Evolutionary conservation across 2,888 invertebrate species (phyloP), one percentile per base, ranked within the genome.

Genomic region (Leptinotarsa peninsularis): DNA sequence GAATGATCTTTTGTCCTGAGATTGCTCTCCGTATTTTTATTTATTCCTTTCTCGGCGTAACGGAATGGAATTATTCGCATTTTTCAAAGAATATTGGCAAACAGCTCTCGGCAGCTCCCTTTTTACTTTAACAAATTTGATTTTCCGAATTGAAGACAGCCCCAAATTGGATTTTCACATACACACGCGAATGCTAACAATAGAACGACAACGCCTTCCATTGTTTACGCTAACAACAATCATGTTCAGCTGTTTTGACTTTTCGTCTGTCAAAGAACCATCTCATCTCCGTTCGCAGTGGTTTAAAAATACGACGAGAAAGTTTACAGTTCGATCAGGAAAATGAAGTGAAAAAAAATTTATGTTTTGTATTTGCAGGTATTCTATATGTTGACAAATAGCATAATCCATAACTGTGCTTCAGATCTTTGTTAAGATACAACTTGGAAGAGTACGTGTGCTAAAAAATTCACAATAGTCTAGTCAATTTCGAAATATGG

Each of bases 91-190:
- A 70, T 49, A 70, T 70, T 70, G 70, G 49, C 58, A 23, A 70
- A 60, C n/a, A 49, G 33, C 60, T 60, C 43, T 49, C 56, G 49
- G 70, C 23, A 49, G 58, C 21, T 58, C 21, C 56, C 58, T 70
- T 49, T 70, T 49, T 58, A 33, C 58, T 58, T 60, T 43, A 58
- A 58, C 68, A 68, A 73, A 73, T 73, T 73, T 60, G 33, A 73
- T 73, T 73, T 67, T 67, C 33, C 67, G 67, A 68, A 73, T 72
- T 72, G 67, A 73, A 68, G 67, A 68, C 50, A 60, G 18, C 27
- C 27, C 58, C 60, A 67, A 76, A 73, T 73, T 60, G 68, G 67
- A 67, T 73, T 76, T 63, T 49, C 67, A 15, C 67, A 71, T 56
- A 73, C 67, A 73, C 58, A 43, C 21, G 58, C 70, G 49, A 58